These are phyloP conservation scores for Heliconius charithonia DNA, from an alignment of 2,888 invertebrate genomes.

Conservation along the genomic window DNA sequence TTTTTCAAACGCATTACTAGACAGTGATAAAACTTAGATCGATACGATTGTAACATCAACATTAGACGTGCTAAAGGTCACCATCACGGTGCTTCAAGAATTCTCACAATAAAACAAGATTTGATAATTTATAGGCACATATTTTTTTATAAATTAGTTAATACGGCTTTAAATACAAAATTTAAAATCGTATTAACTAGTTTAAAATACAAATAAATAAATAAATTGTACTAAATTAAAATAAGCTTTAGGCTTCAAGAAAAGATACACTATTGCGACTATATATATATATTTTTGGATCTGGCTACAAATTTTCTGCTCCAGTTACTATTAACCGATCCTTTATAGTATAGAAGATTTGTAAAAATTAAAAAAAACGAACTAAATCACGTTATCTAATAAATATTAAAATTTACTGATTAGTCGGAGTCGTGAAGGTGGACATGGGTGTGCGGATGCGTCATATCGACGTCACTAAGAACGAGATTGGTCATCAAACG, in stretches of 20 bases:
- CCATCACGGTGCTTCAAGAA: not conserved
- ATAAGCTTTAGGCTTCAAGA: no score
- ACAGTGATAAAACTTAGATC: conserved; percentile 14
- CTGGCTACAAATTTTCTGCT: no score
- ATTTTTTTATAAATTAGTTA: conserved; percentile 4
- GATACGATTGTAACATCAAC: conserved; percentile 5
- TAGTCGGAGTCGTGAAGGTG: conserved; percentile 1
- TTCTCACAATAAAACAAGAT: conserved; percentile 6
- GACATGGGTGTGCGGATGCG: conserved; percentile 23
- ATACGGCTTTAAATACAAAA: not conserved
- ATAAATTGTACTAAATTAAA: no score
- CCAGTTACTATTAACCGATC: no score
- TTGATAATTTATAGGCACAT: conserved; percentile 4
- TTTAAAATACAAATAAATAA: no score
- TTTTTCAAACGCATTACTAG: conserved; percentile 23
- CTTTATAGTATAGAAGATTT: no score
- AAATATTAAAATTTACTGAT: conserved; percentile 28
- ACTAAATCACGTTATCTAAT: not conserved
- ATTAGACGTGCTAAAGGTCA: conserved; percentile 15
- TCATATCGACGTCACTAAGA: conserved; percentile 23
- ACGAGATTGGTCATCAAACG: conserved; percentile 19
- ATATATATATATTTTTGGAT: no score
- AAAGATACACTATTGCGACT: no score
- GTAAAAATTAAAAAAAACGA: not conserved
- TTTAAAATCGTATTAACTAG: no score